phyloP scores from a whole-genome alignment of 2,888 invertebrate species.

The Phortica magna region DNA sequence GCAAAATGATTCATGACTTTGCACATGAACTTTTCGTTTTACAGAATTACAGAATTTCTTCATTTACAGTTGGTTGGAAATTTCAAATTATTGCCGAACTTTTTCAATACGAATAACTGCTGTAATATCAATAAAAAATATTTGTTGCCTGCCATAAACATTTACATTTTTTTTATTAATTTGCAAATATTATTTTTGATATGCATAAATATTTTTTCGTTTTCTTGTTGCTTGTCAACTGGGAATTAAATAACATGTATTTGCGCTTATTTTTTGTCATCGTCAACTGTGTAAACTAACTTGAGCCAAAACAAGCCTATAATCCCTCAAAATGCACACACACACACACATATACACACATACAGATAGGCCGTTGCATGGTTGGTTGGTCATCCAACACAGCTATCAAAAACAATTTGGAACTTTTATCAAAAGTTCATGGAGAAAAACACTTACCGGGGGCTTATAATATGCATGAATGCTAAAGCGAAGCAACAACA shows the following conservation, averaged over 20 bases:
- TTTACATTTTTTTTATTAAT: too few species aligned
- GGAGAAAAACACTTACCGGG: not conserved
- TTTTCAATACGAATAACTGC: too few species aligned
- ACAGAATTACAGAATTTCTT: too few species aligned
- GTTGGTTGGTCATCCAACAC: not conserved
- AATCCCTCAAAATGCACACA: not conserved
- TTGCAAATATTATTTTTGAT: too few species aligned
- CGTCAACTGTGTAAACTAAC: not conserved
- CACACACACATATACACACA: not conserved
- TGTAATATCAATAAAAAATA: too few species aligned
- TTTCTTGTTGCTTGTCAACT: too few species aligned
- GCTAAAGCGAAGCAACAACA: not conserved
- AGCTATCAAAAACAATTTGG: constrained; percentile 12
- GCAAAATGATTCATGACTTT: too few species aligned
- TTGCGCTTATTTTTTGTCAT: not conserved
- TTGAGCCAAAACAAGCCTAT: not conserved
- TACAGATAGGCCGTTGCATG: not conserved
- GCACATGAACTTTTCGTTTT: too few species aligned
- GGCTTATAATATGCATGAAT: constrained; percentile 6
- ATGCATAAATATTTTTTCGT: too few species aligned
- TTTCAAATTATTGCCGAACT: too few species aligned
- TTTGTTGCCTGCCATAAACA: too few species aligned
- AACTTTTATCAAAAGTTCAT: not conserved
- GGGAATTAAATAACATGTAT: not conserved
- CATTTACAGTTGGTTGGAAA: too few species aligned